A percentile compares a stretch with the other conserved stretches of the same genome.
These are phyloP conservation scores for Hofmannophila pseudospretella DNA, from an alignment of 2,888 invertebrate species.

Conservation along the genomic window DNA sequence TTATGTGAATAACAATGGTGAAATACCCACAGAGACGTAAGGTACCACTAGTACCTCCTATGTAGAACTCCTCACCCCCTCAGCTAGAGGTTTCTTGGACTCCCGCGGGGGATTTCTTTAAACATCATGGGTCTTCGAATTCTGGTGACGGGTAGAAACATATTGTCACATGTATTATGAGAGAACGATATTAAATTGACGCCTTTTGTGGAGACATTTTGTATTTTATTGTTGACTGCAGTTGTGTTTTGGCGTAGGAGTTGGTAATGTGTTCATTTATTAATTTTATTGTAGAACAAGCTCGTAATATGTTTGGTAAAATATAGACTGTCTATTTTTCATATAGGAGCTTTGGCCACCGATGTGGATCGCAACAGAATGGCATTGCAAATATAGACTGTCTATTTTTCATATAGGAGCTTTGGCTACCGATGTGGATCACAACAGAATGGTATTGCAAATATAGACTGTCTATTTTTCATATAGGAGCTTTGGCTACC, in stretches of 20 bases:
- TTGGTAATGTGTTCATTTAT: conserved; percentile 33
- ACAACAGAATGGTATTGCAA: too few relatives aligned
- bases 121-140: not conserved
- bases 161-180: conserved; percentile 35
- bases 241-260: conserved; percentile 27
- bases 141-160: conserved; percentile 12
- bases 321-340: not conserved
- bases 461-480: too few relatives aligned
- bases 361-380: too few relatives aligned
- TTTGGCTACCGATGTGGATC: too few relatives aligned
- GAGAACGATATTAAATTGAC: conserved; percentile 57
- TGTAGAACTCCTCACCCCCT: too few relatives aligned
- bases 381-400: too few relatives aligned
- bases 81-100: too few relatives aligned
- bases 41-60: not conserved
- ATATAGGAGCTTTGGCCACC: not conserved
- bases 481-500: too few relatives aligned
- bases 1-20: not conserved
- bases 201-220: conserved; percentile 27
- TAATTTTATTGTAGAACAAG: conserved; percentile 9
- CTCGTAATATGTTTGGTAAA: conserved; percentile 3
- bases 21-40: not conserved
- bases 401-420: too few relatives aligned
- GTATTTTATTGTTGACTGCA: conserved; percentile 24
- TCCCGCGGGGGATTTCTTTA: too few relatives aligned